phyloP scores from a whole-genome alignment of 1,140 invertebrate species.

The Gonioctena quinquepunctata region DNA sequence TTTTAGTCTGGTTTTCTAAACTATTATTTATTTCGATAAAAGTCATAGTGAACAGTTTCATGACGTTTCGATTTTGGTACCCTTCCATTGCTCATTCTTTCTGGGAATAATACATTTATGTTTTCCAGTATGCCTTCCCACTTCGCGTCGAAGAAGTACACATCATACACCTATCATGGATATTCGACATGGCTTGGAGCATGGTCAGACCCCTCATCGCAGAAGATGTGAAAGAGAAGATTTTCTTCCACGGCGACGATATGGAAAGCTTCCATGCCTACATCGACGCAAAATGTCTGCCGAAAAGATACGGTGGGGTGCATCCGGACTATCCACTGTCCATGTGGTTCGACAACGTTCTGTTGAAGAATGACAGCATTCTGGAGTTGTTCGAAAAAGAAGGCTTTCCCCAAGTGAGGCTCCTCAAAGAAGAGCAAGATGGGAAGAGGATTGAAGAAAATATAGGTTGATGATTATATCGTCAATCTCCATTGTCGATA shows the following conservation, averaged over 20 bases:
- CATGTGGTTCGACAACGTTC: conserved; percentile 67
- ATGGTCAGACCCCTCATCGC: conserved; percentile 77
- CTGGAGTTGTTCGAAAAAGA: conserved; percentile 66
- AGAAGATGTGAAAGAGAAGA: conserved; percentile 67
- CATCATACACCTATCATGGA: conserved; percentile 77
- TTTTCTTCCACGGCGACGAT: conserved; percentile 77
- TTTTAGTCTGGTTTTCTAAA: too few relatives aligned
- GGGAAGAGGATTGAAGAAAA: too few relatives aligned
- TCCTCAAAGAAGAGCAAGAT: not conserved
- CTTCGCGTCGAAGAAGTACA: conserved; percentile 74
- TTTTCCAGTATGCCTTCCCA: conserved; percentile 69
- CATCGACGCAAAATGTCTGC: conserved; percentile 69
- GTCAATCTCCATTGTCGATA: too few relatives aligned
- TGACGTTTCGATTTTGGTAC: too few relatives aligned
- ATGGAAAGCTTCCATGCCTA: conserved; percentile 76
- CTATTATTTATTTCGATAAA: too few relatives aligned
- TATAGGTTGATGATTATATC: too few relatives aligned
- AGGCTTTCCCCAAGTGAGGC: conserved; percentile 58
- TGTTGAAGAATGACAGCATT: conserved; percentile 62
- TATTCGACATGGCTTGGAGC: conserved; percentile 76
- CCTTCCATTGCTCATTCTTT: too few relatives aligned
- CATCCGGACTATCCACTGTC: conserved; percentile 72
- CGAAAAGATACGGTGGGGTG: conserved; percentile 70
- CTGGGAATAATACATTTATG: conserved; percentile 6
- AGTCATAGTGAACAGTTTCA: too few relatives aligned